Base-by-base conservation (phyloP, 2,888 invertebrate genomes). In the Habroteleia sp. region DNA sequence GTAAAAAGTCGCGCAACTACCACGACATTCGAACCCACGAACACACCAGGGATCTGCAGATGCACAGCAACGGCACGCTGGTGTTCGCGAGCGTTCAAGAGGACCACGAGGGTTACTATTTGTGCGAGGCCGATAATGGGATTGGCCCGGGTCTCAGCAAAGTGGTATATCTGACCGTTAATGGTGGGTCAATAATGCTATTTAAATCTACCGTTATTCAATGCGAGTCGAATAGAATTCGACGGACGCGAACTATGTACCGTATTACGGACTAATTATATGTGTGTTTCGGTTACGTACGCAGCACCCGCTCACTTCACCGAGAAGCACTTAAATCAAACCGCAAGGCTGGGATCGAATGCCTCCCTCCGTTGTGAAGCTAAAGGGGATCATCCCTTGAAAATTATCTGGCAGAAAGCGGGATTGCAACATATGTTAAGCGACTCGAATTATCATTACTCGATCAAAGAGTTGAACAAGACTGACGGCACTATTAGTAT, bases 121-220 rank as follows among this genome's bases (percentile, higher is more conserved):
- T 97, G 52, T 97, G 97, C 89, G 96, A 97, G 85, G 96, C 96
- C n/a, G 93, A 95, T 83, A 97, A 97, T 87, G 95, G 94, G 79
- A 96, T 97, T 77, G 97, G 96, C 0, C 93, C 95, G 8, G 97
- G 96, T 6, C 93, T 97, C 66, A 97, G 97, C 91, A 97, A 97
- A 90, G 95, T 97, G 56, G 94, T 97, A 81, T 95, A 94, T 87
- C 90, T 96, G 60, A 96, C 95, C 91, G 96, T 96, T 54, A 96
- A 96, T 87, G 96, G 96, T 96, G 90, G 11, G 65, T 48, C 8
- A 48, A 63, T 33, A 52, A 31, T 33, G 31, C 13, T 29, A 27
- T 50, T 63, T 50, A 33, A 46, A 44, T 33, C n/a, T 41, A 7
- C 16, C 20, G 27, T 29, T 31, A 54, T 39, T 39, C 35, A 6